Evolutionary conservation across 2,113 vertebrate genomes (phyloP), one percentile per base, ranked within the genome.

Genomic region (Propithecus coquereli): DNA sequence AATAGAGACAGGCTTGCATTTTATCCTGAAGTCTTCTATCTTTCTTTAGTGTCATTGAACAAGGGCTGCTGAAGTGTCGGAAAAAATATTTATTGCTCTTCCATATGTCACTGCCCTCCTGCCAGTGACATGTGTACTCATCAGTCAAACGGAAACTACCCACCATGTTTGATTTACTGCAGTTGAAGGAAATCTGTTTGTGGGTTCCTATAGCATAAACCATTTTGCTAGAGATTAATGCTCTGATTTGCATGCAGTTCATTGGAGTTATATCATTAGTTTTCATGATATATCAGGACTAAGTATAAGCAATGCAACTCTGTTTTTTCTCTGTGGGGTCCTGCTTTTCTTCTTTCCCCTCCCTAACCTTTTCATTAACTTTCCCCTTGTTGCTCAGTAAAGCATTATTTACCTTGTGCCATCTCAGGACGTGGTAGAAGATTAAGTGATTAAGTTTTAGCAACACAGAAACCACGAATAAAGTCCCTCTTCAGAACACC

Each of bases 151-250:
- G 16, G 94, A 97, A 98, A 98, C 95, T 98, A 98, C 89, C 95
- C 89, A 98, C 96, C 93, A 92, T 96, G 82, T 98, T 98, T 98
- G 98, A 99, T 98, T 98, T 99, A 98, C 97, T 92, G 91, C 85
- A 89, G 93, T 96, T 97, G 97, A 98, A 98, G 97, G 97, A 98
- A 98, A 98, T 98, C 94, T 98, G 91, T 98, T 98, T 98, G 97
- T 97, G 94, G 61, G 66, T 97, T 98, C 98, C 96, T 97, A 97
- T 97, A 98, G 96, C 97, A 98, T 98, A 99, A 98, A 98, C 96
- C 96, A 98, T 98, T 98, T 98, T 98, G 88, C 93, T 97, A 84
- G 93, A 98, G 98, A 99, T 98, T 98, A 98, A 99, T 98, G 93
- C 27, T 95, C 96, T 98, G 84, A 98, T 98, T 98, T 98, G 97